Conservation (phyloP, 2,113 vertebrate genomes). For the Sebastes schlegelii region DNA sequence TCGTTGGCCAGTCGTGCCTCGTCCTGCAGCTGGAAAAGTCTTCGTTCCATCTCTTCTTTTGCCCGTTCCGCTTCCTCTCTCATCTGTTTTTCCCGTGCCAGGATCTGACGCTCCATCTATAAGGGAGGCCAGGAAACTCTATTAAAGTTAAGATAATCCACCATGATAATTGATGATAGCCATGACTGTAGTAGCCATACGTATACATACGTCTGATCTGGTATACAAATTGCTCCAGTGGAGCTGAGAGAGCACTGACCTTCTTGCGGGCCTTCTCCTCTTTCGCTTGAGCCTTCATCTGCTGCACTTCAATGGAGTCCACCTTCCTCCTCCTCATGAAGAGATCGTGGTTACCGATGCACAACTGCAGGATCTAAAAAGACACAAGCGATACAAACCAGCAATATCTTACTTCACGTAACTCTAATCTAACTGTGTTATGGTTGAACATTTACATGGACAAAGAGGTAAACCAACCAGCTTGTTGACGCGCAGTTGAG, state of each 20-base stretch:
- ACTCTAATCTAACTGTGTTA: neutral
- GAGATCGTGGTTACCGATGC: constrained; percentile 92
- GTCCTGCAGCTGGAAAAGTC: constrained; percentile 92
- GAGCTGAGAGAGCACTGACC: constrained; percentile 68
- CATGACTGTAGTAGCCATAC: neutral
- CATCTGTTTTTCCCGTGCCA: constrained; percentile 93
- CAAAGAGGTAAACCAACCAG: constrained; percentile 82
- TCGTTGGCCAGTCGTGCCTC: constrained; percentile 91
- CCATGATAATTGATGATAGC: neutral
- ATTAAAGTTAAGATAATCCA: neutral
- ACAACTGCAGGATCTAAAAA: constrained; percentile 90
- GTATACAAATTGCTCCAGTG: neutral
- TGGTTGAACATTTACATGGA: neutral
- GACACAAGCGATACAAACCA: neutral
- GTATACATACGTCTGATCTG: neutral
- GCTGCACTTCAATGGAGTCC: constrained; percentile 93
- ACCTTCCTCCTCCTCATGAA: constrained; percentile 95
- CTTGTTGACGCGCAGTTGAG: constrained; percentile 92
- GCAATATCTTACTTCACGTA: neutral
- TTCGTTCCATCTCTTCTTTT: constrained; percentile 91
- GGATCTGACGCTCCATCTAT: constrained; percentile 92
- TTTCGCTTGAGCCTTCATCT: constrained; percentile 94
- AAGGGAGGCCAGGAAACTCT: neutral
- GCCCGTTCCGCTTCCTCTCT: constrained; percentile 92
- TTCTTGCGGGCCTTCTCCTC: constrained; percentile 94